A percentile compares a stretch with the other conserved stretches of the same genome.
These are phyloP conservation scores for Elaphurus davidianus DNA, from an alignment of 2,113 vertebrate species.

Conservation along the genomic window DNA sequence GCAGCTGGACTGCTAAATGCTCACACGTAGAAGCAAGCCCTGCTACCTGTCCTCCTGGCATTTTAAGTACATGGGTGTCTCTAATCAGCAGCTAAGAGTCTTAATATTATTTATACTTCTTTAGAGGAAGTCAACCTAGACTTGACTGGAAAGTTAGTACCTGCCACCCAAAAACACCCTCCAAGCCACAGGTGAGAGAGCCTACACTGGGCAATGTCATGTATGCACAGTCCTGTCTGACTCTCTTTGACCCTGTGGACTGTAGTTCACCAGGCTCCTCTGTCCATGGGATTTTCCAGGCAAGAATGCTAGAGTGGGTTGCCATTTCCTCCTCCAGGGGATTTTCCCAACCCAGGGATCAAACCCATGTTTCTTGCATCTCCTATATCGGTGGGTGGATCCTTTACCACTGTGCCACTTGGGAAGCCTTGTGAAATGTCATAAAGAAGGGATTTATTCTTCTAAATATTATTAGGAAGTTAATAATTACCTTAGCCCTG, in stretches of 20 bases:
- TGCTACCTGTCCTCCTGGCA: background rate
- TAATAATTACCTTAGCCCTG: background rate
- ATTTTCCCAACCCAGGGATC: background rate
- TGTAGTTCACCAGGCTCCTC: background rate
- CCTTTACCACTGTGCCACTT: background rate
- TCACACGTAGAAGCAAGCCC: background rate
- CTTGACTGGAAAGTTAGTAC: background rate
- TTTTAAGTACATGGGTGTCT: background rate
- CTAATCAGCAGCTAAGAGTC: background rate
- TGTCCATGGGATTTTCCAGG: background rate
- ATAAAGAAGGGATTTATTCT: background rate
- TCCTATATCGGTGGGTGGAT: background rate
- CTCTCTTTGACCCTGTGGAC: background rate
- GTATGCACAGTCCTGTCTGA: background rate
- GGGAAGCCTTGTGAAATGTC: background rate
- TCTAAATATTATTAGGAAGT: background rate
- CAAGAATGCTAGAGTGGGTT: background rate
- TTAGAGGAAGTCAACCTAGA: background rate
- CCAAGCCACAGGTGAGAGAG: background rate
- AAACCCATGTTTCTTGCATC: background rate
- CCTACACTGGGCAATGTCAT: background rate
- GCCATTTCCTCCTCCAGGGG: background rate
- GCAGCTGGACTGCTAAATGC: background rate
- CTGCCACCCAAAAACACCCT: background rate
- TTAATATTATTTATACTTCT: background rate